phyloP scores from a whole-genome alignment of 2,113 vertebrate genomes.

The Pedionomus torquatus region DNA sequence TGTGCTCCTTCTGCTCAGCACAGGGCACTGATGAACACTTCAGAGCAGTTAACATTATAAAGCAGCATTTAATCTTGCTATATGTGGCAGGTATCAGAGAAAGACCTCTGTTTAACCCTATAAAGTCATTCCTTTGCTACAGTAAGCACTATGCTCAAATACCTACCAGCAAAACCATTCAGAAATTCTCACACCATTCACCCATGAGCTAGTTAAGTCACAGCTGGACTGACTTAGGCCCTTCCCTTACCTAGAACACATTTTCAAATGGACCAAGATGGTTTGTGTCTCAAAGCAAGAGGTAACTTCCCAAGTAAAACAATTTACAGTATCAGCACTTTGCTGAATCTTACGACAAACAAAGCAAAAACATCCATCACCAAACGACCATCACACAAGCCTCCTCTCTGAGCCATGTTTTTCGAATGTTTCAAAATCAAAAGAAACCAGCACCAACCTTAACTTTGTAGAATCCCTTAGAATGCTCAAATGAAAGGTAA shows the following conservation, averaged over 20 bases:
- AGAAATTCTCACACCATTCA: neutral
- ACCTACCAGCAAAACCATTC: neutral
- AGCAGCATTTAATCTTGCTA: neutral
- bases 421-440: neutral
- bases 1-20: neutral
- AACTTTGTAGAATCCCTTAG: neutral
- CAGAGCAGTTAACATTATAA: neutral
- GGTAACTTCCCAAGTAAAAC: neutral
- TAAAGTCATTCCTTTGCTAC: neutral
- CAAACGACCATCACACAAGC: neutral
- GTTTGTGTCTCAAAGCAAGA: neutral
- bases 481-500: neutral
- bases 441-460: neutral
- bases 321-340: neutral
- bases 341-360: neutral
- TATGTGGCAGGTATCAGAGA: neutral
- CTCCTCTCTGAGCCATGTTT: neutral
- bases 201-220: neutral
- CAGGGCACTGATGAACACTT: neutral
- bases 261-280: neutral
- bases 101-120: neutral
- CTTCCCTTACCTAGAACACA: neutral
- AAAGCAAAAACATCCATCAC: neutral
- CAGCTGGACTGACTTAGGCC: neutral
- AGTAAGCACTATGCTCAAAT: neutral